A percentile compares a stretch with the other conserved stretches of the same genome.
These are phyloP conservation scores for Sympetrum striolatum DNA, from an alignment of 2,888 invertebrate genomes.

Conservation along the genomic window DNA sequence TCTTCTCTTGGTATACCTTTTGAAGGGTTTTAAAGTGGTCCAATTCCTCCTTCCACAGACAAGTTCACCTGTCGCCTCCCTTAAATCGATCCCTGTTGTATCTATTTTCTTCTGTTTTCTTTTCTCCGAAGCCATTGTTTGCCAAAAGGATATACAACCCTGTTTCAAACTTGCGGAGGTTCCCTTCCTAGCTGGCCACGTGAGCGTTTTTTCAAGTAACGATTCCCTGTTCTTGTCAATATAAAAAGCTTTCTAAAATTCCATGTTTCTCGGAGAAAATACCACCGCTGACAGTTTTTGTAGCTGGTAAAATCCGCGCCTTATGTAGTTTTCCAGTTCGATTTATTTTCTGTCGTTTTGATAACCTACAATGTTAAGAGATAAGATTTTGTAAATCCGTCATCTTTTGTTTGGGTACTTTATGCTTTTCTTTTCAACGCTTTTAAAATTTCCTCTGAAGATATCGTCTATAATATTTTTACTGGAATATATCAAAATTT, in stretches of 20 bases:
- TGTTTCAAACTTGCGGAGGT: neutral
- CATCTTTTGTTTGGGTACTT: no score
- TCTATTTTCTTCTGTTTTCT: neutral
- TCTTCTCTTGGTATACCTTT: no score
- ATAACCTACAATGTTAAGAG: no score
- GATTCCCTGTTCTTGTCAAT: neutral
- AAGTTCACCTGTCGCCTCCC: neutral
- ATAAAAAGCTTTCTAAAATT: neutral
- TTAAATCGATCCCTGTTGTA: neutral
- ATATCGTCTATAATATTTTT: no score
- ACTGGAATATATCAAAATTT: no score
- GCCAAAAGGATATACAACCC: neutral
- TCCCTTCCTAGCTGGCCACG: neutral
- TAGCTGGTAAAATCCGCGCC: no score
- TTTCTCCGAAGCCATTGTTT: neutral
- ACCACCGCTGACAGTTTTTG: no score
- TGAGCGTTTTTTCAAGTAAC: neutral
- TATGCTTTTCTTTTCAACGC: no score
- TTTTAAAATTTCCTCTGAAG: no score
- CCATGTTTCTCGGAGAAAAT: neutral
- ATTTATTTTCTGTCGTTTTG: no score
- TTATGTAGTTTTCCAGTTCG: no score
- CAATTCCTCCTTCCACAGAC: neutral
- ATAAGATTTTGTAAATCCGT: no score
- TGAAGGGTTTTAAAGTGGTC: neutral